phyloP scores from a whole-genome alignment of 2,113 vertebrate species.

The Terrapene triunguis region DNA sequence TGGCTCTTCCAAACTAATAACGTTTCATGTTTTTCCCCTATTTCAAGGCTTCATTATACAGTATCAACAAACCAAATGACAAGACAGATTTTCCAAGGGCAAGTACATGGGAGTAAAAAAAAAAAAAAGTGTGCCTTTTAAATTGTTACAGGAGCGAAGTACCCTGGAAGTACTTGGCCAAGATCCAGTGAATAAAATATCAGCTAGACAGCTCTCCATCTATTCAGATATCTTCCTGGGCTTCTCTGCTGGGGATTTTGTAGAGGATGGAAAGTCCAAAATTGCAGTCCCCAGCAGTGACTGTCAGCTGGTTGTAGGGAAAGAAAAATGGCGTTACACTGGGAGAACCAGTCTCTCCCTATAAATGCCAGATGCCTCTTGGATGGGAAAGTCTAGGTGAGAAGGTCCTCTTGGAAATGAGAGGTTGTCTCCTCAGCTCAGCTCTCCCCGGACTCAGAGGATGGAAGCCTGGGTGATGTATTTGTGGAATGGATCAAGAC shows the following conservation, averaged over 20 bases:
- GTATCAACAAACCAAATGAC: background rate
- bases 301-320: background rate
- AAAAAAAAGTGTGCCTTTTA: background rate
- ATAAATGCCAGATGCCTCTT: fast-evolving
- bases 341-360: background rate
- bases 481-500: background rate
- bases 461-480: background rate
- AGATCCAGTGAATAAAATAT: background rate
- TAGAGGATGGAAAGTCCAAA: background rate
- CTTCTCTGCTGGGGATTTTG: background rate
- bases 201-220: background rate
- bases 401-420: background rate
- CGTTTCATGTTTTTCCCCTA: background rate
- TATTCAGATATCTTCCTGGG: background rate
- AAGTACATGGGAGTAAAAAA: background rate
- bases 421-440: background rate
- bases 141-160: background rate
- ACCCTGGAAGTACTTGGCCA: fast-evolving
- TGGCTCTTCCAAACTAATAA: background rate
- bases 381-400: fast-evolving
- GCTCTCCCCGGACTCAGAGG: background rate
- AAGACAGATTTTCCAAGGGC: background rate
- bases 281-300: background rate
- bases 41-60: background rate
- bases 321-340: background rate